Base-by-base conservation (phyloP, 2,113 vertebrate species). In the Jaculus jaculus region DNA sequence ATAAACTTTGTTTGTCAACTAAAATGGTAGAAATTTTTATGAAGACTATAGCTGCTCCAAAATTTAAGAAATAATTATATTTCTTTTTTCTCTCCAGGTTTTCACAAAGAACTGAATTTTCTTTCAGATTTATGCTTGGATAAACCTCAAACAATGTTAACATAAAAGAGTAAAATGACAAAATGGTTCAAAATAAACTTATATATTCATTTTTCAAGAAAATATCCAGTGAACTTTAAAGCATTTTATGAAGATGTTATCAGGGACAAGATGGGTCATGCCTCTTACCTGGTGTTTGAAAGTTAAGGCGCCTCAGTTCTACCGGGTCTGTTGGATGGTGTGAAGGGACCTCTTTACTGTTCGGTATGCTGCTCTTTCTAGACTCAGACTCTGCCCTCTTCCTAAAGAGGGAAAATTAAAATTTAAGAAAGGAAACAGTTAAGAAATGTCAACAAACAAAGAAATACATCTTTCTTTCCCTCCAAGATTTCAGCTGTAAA, bases 311-410 rank as follows among this genome's bases (percentile, higher is more conserved):
- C 54, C 99, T 98, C 28, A 99, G 98, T 96, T 99, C 99, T 42
- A 99, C 99, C 0, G 99, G 99, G 90, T 99, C 99, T 23, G 99
- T 99, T 88, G 99, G 99, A 65, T 99, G 99, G 87, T 99, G 99
- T 73, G 99, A 99, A 2, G 99, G 99, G 93, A 99, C 98, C 96
- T 99, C 99, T 89, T 99, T 99, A 97, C 98, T 99, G 98, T 99
- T 99, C 26, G 99, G 99, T 61, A 99, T 98, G 92, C 99, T 99
- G 97, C 99, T 99, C 96, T 99, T 99, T 95, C 99, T 98, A 65
- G 99, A 99, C 92, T 99, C 99, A 2, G 99, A 98, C 95, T 99
- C 99, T 71, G 99, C 99, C 92, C 99, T 98, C 98, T 99, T 99
- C 98, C 99, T 99, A 97, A 0, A 97, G 86, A 75, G 51, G 90